A percentile compares a stretch with the other conserved stretches of the same genome.
These are phyloP conservation scores for Drosophila pallidifrons DNA, from an alignment of 1,140 invertebrate genomes.

Conservation along the genomic window DNA sequence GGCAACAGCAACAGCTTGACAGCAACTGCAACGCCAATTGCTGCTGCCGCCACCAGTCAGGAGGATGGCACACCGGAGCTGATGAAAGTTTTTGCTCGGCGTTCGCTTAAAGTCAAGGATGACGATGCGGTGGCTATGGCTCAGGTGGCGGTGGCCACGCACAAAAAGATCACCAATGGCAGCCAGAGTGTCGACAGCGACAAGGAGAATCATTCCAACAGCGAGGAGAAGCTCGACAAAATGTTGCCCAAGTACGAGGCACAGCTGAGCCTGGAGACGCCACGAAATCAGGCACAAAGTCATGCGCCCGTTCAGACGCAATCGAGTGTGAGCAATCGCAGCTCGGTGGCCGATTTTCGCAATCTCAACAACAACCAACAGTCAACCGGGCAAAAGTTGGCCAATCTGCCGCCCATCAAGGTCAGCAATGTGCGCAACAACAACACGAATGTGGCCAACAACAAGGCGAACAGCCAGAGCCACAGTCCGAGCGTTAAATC, in stretches of 20 bases:
- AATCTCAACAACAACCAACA: constrained; percentile 68
- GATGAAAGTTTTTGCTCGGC: constrained; percentile 91
- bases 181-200: constrained; percentile 87
- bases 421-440: constrained; percentile 49
- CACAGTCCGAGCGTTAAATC: constrained; percentile 33
- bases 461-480: constrained; percentile 7
- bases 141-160: constrained; percentile 68
- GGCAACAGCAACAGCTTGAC: background rate
- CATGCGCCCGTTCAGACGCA: constrained; percentile 7
- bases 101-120: constrained; percentile 91
- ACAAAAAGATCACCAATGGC: constrained; percentile 62
- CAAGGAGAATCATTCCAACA: constrained; percentile 87
- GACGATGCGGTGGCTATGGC: constrained; percentile 88
- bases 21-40: background rate
- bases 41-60: constrained; percentile 22
- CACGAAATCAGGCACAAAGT: constrained; percentile 7
- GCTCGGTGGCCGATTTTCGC: constrained; percentile 78
- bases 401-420: constrained; percentile 75
- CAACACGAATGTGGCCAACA: background rate
- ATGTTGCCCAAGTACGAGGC: constrained; percentile 60
- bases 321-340: constrained; percentile 60
- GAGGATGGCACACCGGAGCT: constrained; percentile 90
- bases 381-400: constrained; percentile 31
- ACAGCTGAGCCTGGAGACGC: constrained; percentile 42
- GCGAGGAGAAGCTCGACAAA: constrained; percentile 78